Base-by-base conservation (phyloP, 2,113 vertebrate species). In the Micromys minutus region DNA sequence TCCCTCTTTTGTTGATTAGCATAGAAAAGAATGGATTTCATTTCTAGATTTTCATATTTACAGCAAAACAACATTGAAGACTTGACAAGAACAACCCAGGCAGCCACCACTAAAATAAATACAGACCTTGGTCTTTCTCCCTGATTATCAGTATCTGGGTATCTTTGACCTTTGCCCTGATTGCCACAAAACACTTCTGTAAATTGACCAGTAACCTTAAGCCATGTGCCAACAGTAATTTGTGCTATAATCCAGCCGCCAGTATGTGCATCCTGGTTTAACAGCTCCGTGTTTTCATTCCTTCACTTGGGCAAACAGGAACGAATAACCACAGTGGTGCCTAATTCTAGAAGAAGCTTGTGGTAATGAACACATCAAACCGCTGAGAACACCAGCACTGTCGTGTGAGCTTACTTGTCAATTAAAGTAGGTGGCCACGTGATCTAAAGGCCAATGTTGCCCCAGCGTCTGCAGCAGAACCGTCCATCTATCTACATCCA, bases 1-100 rank as follows among this genome's bases (percentile, higher is more conserved):
- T 42, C 4, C 17, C 47, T 57, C 45, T 87, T 57, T 72, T 72
- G 19, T 17, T 52, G 50, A 55, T 71, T 39, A 87, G 21, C 34
- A 55, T 39, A 29, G 15, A n/a, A 71, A 71, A 55, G 19, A 52
- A 71, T 39, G 7, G 47, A 29, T 71, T 71, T 69, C 7, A n/a
- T 16, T n/a, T 52, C n/a, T 45, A 16, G 42, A 87, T 69, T n/a
- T 69, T 50, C 65, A 55, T 55, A 50, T 36, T 50, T 52, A 67
- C 19, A 67, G 13, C 42, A 67, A 12, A 85, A 50, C 42, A 67
- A 59, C 83, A 96, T 90, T 93, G 90, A 79, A 93, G 87, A 80
- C 59, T 39, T 74, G 39, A 67, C 47, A 77, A 84, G 75, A 92
- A 87, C 93, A 95, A 75, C 26, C 34, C 50, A 79, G 31, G 42